Conservation (phyloP, 2,113 vertebrate species). For the Anguilla rostrata region DNA sequence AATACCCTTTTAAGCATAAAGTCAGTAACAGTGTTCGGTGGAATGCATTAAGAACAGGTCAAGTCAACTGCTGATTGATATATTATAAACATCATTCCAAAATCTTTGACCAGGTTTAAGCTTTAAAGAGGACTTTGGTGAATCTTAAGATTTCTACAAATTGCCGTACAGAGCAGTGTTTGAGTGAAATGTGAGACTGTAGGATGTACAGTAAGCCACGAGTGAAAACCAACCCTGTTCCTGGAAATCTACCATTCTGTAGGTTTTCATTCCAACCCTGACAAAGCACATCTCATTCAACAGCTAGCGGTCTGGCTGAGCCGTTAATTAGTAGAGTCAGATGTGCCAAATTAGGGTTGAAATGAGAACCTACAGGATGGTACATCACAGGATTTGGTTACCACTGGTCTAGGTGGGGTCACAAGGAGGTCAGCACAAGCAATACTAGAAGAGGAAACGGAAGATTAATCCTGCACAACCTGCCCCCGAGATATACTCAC, state of each 20-base stretch:
- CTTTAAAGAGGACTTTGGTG: background rate
- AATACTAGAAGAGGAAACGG: background rate
- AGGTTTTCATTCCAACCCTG: too few relatives aligned
- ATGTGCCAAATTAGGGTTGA: too few relatives aligned
- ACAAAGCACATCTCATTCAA: too few relatives aligned
- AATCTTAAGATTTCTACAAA: background rate
- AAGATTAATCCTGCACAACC: background rate
- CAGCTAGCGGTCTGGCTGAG: too few relatives aligned
- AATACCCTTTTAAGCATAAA: background rate
- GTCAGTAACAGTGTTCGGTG: background rate
- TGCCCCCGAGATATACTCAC: constrained; percentile 58
- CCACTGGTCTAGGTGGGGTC: too few relatives aligned
- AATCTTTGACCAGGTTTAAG: background rate
- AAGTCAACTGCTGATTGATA: background rate
- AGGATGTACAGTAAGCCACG: background rate
- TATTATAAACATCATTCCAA: background rate
- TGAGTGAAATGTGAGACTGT: background rate
- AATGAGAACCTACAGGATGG: too few relatives aligned
- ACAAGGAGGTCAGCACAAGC: background rate
- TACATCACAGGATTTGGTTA: too few relatives aligned
- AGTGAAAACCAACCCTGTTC: too few relatives aligned
- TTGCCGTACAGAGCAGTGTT: background rate
- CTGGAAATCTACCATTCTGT: too few relatives aligned
- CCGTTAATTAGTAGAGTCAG: too few relatives aligned
- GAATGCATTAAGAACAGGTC: background rate